Percentiles rank a stretch among this genome's conserved stretches.
These are phyloP conservation scores for Sceloporus tristichus DNA, from an alignment of 2,113 vertebrate genomes.

Conservation along the genomic window DNA sequence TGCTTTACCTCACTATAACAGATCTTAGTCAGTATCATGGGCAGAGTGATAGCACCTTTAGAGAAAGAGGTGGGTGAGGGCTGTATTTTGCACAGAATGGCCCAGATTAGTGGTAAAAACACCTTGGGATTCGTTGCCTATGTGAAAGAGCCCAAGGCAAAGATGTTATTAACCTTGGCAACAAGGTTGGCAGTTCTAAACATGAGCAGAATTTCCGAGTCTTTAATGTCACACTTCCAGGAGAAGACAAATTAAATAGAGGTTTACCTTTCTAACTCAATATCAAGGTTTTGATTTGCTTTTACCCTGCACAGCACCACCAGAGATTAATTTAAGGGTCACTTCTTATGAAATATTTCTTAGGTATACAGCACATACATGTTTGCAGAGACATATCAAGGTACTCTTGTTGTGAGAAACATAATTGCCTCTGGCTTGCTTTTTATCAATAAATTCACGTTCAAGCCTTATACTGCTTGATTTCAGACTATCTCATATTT, in stretches of 20 bases:
- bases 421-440: too few relatives aligned
- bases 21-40: not conserved
- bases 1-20: slow-evolving; percentile 6
- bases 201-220: not conserved
- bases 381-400: not conserved
- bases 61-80: not conserved
- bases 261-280: not conserved
- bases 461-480: too few relatives aligned
- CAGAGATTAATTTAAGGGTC: not conserved
- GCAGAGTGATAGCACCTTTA: not conserved
- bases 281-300: not conserved
- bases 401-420: not conserved
- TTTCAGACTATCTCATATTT: not conserved
- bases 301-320: not conserved
- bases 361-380: not conserved
- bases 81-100: slow-evolving; percentile 2
- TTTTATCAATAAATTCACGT: too few relatives aligned
- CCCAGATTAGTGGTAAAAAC: not conserved
- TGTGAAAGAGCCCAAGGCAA: slow-evolving; percentile 6
- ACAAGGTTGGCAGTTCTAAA: not conserved
- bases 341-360: not conserved
- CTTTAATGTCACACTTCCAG: not conserved
- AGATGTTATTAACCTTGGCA: slow-evolving; percentile 19
- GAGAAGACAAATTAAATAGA: slow-evolving; percentile 2
- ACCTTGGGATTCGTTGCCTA: not conserved